Percentiles rank a stretch among this genome's conserved stretches.
These are phyloP conservation scores for Champsocephalus gunnari DNA, from an alignment of 2,797 vertebrate species.

Conservation along the genomic window DNA sequence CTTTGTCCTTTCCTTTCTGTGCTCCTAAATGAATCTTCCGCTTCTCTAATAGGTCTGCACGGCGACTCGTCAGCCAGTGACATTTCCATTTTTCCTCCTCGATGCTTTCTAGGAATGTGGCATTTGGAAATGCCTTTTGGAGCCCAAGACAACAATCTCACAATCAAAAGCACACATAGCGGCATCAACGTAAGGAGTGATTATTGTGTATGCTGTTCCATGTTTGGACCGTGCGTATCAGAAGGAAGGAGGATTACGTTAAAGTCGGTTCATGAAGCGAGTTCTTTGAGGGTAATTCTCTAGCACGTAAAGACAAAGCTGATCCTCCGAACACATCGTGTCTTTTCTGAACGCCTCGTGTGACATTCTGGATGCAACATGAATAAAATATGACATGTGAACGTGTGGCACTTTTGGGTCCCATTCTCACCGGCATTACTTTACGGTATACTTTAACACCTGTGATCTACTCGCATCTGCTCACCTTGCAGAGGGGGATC, in stretches of 20 bases:
- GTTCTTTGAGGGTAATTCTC: constrained; percentile 25
- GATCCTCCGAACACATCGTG: constrained; percentile 26
- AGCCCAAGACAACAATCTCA: constrained; percentile 76
- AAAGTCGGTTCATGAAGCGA: constrained; percentile 40
- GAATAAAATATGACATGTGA: constrained; percentile 78
- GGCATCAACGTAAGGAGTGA: constrained; percentile 72
- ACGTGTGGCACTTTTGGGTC: constrained; percentile 65
- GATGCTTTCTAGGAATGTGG: constrained; percentile 79
- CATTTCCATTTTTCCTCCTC: constrained; percentile 84
- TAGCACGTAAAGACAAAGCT: constrained; percentile 40
- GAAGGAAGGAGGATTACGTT: constrained; percentile 41
- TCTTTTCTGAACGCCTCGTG: constrained; percentile 51
- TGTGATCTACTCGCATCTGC: constrained; percentile 75
- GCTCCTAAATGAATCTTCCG: constrained; percentile 76
- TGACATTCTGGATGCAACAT: constrained; percentile 63
- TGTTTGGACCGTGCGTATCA: constrained; percentile 43
- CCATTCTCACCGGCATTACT: constrained; percentile 50
- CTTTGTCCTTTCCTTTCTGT: constrained; percentile 76
- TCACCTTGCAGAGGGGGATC: constrained; percentile 65
- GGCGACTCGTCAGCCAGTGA: constrained; percentile 83
- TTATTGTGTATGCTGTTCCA: constrained; percentile 54
- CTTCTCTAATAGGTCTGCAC: constrained; percentile 79
- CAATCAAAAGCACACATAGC: constrained; percentile 77
- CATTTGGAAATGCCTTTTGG: constrained; percentile 83
- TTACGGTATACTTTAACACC: constrained; percentile 59